Percentiles rank a stretch among this genome's conserved stretches.
phyloP scores from a whole-genome alignment of 1,140 invertebrate species.

The Drosophila kurseongensis region DNA sequence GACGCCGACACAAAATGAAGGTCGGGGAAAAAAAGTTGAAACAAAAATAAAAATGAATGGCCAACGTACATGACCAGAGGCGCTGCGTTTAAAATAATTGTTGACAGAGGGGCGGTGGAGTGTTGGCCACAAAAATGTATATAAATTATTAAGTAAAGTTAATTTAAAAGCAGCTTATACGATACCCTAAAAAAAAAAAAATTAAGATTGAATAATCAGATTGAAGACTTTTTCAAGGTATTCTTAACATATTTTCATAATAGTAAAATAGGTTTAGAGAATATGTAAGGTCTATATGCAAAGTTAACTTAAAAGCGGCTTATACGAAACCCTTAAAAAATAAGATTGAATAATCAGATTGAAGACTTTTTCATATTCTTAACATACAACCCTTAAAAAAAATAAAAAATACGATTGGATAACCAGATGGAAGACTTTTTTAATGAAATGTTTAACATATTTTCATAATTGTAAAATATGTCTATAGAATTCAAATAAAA shows the following conservation, averaged over 20 bases:
- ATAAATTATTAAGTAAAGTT: conserved; percentile 19
- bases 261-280: background rate
- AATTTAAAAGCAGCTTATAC: background rate
- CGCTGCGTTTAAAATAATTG: conserved; percentile 52
- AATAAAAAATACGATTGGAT: background rate
- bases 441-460: background rate
- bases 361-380: too few relatives aligned
- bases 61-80: conserved; percentile 44
- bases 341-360: too few relatives aligned
- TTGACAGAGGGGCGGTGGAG: conserved; percentile 13
- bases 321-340: too few relatives aligned
- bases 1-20: conserved; percentile 33
- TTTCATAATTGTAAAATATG: background rate
- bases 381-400: too few relatives aligned
- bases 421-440: background rate
- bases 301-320: too few relatives aligned
- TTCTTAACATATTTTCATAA: background rate
- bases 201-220: background rate
- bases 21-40: conserved; percentile 26
- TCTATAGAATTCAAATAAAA: background rate
- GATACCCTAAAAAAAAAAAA: background rate
- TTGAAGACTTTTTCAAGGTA: background rate
- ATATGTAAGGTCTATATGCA: too few relatives aligned
- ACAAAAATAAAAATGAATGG: conserved; percentile 66
- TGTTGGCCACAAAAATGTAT: conserved; percentile 11